phyloP scores from a whole-genome alignment of 2,888 invertebrate species.

The Exocentrus adspersus region DNA sequence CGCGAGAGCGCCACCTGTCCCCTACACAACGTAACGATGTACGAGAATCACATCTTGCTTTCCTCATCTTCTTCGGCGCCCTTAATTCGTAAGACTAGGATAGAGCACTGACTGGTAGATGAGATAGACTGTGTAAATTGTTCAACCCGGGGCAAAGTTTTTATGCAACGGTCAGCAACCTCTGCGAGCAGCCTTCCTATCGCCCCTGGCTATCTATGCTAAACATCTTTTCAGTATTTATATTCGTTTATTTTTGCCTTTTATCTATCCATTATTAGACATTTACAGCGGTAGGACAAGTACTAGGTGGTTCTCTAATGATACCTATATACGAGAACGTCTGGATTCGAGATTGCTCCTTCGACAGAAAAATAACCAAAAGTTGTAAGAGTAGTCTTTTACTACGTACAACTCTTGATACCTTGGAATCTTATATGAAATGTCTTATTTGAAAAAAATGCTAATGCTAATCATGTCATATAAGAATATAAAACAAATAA shows the following conservation, averaged over 20 bases:
- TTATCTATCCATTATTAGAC: constrained; percentile 25
- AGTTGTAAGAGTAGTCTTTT: too few species aligned
- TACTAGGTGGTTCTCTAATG: constrained; percentile 4
- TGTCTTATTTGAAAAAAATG: too few species aligned
- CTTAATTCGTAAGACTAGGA: neutral
- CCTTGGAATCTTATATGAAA: too few species aligned
- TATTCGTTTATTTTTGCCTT: constrained; percentile 38
- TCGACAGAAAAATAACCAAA: neutral
- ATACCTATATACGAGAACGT: neutral
- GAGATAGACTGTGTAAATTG: constrained; percentile 47
- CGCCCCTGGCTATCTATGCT: constrained; percentile 43
- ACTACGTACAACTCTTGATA: too few species aligned
- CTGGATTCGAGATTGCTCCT: neutral
- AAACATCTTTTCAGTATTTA: constrained; percentile 48
- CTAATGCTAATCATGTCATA: too few species aligned
- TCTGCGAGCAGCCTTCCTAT: constrained; percentile 29
- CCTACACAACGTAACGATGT: constrained; percentile 24
- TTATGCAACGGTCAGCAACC: constrained; percentile 50
- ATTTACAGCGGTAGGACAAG: constrained; percentile 14
- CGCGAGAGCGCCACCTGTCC: constrained; percentile 43
- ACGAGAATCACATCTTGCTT: neutral
- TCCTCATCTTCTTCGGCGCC: neutral
- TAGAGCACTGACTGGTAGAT: constrained; percentile 21
- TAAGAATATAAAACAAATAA: too few species aligned
- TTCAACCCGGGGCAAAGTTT: constrained; percentile 47